phyloP scores from a whole-genome alignment of 2,113 vertebrate species.

The Apus apus region DNA sequence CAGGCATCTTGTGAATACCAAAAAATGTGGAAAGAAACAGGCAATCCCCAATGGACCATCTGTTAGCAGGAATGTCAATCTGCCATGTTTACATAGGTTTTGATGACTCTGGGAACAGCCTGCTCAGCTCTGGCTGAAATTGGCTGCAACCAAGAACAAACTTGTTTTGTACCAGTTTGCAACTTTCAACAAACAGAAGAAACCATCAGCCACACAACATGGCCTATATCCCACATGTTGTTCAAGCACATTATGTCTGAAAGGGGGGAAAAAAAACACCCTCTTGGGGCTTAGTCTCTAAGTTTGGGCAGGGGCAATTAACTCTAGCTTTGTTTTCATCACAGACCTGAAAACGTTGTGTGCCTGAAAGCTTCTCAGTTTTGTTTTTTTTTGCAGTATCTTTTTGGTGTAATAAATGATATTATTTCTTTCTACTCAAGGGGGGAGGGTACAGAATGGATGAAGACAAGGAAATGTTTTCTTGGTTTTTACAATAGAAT shows the following conservation, averaged over 20 bases:
- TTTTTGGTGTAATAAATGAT: neutral
- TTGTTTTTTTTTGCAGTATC: neutral
- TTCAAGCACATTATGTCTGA: neutral
- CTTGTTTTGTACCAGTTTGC: conserved; percentile 70
- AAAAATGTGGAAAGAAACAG: conserved; percentile 53
- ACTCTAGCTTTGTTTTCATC: neutral
- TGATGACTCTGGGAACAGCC: conserved; percentile 72
- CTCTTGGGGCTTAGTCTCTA: neutral
- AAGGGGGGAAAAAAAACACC: neutral
- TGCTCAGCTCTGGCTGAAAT: conserved; percentile 68
- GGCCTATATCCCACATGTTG: conserved; percentile 53
- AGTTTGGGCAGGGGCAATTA: neutral
- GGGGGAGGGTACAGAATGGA: neutral
- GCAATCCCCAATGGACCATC: conserved; percentile 61
- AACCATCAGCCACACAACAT: conserved; percentile 52
- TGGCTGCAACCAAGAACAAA: conserved; percentile 68
- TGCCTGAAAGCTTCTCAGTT: neutral
- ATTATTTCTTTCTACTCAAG: neutral
- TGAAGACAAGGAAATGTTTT: neutral
- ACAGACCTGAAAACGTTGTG: neutral
- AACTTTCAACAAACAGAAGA: conserved; percentile 67
- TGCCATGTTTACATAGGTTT: conserved; percentile 72
- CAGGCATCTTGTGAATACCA: conserved; percentile 68
- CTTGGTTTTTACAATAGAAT: neutral
- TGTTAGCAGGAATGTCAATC: conserved; percentile 71